phyloP scores from a whole-genome alignment of 2,888 invertebrate species.

The Melanostoma scalare region DNA sequence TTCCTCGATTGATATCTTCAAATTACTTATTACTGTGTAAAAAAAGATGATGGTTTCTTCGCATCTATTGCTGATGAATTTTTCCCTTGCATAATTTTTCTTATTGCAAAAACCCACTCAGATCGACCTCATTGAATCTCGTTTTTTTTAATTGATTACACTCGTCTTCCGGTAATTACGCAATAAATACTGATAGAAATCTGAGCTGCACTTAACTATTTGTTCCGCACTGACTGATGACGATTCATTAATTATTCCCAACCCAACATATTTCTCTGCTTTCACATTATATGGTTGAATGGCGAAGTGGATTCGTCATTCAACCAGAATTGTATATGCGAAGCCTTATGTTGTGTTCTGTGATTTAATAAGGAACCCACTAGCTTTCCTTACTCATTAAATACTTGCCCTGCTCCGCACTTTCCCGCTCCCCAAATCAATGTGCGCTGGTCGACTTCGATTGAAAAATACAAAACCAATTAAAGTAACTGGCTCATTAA shows the following conservation, averaged over 20 bases:
- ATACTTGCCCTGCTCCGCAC: conserved; percentile 7
- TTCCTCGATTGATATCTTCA: no score
- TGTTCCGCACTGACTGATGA: conserved; percentile 63
- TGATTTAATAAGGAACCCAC: neutral
- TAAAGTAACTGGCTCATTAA: conserved; percentile 69
- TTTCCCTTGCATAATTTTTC: no score
- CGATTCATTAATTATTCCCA: conserved; percentile 69
- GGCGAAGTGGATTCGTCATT: conserved; percentile 39
- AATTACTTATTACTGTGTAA: no score
- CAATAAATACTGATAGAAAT: conserved; percentile 71
- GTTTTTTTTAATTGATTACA: conserved; percentile 65
- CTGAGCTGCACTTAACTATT: conserved; percentile 59
- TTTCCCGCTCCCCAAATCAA: no score
- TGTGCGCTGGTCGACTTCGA: neutral
- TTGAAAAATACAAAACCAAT: conserved; percentile 68
- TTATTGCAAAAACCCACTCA: conserved; percentile 10
- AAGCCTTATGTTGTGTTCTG: neutral
- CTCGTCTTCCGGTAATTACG: conserved; percentile 70
- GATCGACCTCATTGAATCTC: conserved; percentile 37
- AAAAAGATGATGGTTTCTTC: no score
- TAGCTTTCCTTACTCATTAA: conserved; percentile 59
- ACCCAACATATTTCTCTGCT: conserved; percentile 28
- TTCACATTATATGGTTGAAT: conserved; percentile 42
- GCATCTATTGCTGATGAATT: no score
- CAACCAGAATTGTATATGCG: neutral